Evolutionary conservation across 2,888 invertebrate genomes (phyloP).

Genomic region (Drosophila algonquin): DNA sequence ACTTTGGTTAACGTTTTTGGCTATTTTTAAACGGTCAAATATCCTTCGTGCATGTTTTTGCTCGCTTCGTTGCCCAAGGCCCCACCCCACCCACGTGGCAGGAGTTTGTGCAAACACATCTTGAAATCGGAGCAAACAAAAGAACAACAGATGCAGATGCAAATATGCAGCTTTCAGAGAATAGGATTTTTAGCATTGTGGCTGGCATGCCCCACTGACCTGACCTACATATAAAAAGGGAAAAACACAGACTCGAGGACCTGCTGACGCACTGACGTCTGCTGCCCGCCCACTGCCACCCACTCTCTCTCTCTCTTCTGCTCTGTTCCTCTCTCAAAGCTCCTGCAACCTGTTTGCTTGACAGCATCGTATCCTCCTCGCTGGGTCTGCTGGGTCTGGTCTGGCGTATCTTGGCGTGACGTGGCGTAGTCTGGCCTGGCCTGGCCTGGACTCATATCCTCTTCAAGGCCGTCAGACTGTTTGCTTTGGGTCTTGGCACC

Average conservation of each 20-base stretch:
- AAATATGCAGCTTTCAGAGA: background rate
- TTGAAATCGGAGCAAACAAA: background rate
- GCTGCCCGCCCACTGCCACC: background rate
- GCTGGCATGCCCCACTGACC: conserved; percentile 41
- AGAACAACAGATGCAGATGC: background rate
- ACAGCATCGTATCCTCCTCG: conserved; percentile 21
- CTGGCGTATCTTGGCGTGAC: background rate
- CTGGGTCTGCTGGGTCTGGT: background rate
- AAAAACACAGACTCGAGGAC: background rate
- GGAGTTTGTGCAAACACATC: background rate
- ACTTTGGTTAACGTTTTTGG: no score
- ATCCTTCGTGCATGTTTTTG: no score
- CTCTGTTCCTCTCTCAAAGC: conserved; percentile 17
- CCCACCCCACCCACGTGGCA: no score
- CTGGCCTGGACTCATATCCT: background rate
- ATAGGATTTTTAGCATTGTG: background rate
- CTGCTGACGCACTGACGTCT: conserved; percentile 21
- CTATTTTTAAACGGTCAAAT: no score
- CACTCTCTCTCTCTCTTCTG: no score
- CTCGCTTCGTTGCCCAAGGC: no score
- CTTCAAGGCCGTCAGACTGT: conserved; percentile 9
- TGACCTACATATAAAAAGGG: conserved; percentile 33
- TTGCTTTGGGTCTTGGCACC: background rate
- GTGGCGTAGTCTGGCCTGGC: background rate
- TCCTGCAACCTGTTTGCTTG: conserved; percentile 48